Percentiles rank a stretch among this genome's conserved stretches.
phyloP scores from a whole-genome alignment of 2,113 vertebrate species.

The Rhodinocichla rosea region DNA sequence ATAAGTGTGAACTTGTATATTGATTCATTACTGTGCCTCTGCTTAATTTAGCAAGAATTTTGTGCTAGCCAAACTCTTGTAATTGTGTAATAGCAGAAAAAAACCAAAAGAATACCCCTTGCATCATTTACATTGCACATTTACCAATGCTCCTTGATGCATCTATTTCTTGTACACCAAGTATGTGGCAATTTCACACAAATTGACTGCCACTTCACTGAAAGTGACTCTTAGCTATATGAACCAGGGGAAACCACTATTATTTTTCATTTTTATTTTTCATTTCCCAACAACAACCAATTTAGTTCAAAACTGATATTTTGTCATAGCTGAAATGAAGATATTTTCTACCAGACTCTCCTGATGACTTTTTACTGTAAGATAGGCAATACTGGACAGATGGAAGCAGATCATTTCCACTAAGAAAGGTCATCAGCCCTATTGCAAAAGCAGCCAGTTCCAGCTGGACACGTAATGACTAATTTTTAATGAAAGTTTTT shows the following conservation, averaged over 20 bases:
- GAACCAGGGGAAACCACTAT: background rate
- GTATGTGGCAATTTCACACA: background rate
- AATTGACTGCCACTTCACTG: background rate
- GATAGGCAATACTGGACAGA: background rate
- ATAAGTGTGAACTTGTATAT: background rate
- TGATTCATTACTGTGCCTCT: background rate
- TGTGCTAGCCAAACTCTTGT: background rate
- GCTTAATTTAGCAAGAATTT: background rate
- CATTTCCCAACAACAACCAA: background rate
- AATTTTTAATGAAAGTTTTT: background rate
- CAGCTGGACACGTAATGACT: background rate
- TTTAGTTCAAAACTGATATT: background rate
- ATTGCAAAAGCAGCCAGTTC: background rate
- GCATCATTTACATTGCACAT: background rate
- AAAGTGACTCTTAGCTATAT: background rate
- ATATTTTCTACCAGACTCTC: background rate
- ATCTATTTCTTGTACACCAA: background rate
- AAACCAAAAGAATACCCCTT: background rate
- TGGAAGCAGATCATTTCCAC: background rate
- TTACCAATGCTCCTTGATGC: background rate
- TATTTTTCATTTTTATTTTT: conserved; percentile 38
- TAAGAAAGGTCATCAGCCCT: background rate
- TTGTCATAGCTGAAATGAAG: background rate
- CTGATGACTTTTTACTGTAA: background rate
- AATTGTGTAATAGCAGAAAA: background rate